Percentiles rank a stretch among this genome's conserved stretches.
These are phyloP conservation scores for Isichthys henryi DNA, from an alignment of 2,113 vertebrate species.

Conservation along the genomic window DNA sequence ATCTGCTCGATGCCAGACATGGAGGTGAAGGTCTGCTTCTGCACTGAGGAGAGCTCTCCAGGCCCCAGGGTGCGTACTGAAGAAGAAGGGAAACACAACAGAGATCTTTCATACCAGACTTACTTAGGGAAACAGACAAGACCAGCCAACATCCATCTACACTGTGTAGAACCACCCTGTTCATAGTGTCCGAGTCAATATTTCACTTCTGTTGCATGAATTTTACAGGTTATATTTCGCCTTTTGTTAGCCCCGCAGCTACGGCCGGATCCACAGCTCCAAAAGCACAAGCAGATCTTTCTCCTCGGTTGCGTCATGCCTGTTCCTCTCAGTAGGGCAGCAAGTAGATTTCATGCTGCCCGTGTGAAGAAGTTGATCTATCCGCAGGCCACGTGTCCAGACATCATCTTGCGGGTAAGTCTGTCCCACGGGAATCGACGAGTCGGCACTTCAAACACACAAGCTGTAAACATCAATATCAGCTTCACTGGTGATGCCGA, in stretches of 20 bases:
- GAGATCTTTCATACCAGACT: not conserved
- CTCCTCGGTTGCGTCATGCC: not conserved
- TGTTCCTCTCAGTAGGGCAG: not conserved
- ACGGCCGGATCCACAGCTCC: not conserved
- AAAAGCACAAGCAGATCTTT: not conserved
- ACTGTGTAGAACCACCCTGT: not conserved
- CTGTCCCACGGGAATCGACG: not conserved
- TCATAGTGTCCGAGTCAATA: not conserved
- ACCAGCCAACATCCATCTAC: not conserved
- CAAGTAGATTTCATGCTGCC: not conserved
- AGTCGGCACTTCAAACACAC: not conserved
- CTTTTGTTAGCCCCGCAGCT: not conserved
- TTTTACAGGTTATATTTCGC: not conserved
- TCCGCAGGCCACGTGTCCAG: not conserved
- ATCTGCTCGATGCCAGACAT: slow-evolving; percentile 98
- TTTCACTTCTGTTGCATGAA: not conserved
- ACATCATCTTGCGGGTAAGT: not conserved
- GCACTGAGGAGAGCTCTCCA: slow-evolving; percentile 86
- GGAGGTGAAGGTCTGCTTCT: slow-evolving; percentile 88
- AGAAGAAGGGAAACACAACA: slow-evolving; percentile 34
- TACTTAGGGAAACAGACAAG: not conserved
- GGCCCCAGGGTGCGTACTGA: slow-evolving; percentile 75
- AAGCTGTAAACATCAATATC: not conserved
- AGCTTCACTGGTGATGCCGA: not conserved
- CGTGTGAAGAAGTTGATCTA: not conserved